phyloP scores from a whole-genome alignment of 2,888 invertebrate genomes.

The Cecidostiba fungosa region DNA sequence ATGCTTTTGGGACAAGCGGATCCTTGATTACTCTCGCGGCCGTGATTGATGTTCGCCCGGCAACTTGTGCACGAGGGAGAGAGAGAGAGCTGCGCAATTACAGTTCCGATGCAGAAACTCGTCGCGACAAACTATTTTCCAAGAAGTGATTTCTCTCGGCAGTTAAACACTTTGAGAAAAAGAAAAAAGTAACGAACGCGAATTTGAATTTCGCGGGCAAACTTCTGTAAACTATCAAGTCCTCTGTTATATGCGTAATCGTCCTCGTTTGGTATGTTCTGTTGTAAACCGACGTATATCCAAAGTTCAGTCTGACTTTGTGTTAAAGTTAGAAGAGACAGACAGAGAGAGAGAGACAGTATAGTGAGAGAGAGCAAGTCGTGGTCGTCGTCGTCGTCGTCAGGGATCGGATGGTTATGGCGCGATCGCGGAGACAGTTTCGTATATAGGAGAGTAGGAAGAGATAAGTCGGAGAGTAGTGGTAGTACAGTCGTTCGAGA shows the following conservation, averaged over 20 bases:
- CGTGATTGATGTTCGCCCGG: conserved; percentile 23
- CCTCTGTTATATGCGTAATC: neutral
- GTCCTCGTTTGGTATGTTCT: neutral
- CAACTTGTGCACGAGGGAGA: too few species aligned
- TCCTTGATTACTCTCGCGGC: neutral
- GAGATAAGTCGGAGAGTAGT: conserved; percentile 17
- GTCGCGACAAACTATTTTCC: conserved; percentile 9
- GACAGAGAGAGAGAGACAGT: conserved; percentile 38
- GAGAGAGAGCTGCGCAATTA: conserved; percentile 12
- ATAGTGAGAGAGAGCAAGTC: conserved; percentile 9
- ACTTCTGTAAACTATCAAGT: neutral
- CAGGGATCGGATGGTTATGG: neutral
- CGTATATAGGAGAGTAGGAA: neutral
- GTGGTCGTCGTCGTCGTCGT: neutral
- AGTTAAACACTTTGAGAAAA: neutral
- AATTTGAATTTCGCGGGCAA: neutral
- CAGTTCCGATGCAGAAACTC: neutral
- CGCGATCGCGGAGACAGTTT: neutral
- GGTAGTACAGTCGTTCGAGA: conserved; percentile 65
- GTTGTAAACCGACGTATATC: neutral
- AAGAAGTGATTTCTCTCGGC: neutral
- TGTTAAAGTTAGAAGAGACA: conserved; percentile 42
- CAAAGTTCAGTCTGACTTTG: neutral
- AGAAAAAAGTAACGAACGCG: neutral
- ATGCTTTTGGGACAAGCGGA: neutral